phyloP scores from a whole-genome alignment of 1,140 invertebrate species.

The Pseudomyrmex flavicornis region DNA sequence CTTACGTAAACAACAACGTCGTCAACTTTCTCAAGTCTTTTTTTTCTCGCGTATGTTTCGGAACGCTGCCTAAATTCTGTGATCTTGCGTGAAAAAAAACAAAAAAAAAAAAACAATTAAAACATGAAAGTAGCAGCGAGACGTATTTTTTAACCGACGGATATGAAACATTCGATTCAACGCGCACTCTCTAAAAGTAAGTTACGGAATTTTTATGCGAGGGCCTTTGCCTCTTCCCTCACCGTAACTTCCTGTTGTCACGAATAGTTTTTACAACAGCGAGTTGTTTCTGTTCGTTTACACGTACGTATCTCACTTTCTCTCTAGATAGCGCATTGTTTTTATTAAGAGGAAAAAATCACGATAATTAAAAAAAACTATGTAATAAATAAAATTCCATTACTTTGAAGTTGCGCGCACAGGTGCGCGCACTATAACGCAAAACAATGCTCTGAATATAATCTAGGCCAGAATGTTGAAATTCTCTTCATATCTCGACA shows the following conservation, averaged over 20 bases:
- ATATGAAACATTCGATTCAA: too few species aligned
- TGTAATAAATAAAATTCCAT: not conserved
- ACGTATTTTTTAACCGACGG: too few species aligned
- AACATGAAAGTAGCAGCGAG: too few species aligned
- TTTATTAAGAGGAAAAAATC: not conserved
- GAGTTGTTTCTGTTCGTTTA: too few species aligned
- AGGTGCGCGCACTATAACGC: not conserved
- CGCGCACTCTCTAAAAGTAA: too few species aligned
- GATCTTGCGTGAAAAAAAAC: not conserved
- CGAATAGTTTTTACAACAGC: too few species aligned
- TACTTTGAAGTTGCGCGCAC: not conserved
- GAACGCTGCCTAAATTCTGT: constrained; percentile 20
- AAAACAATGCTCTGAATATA: constrained; percentile 10
- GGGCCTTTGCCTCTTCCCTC: too few species aligned
- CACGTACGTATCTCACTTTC: too few species aligned
- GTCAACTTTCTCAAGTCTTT: constrained; percentile 19
- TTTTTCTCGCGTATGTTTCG: constrained; percentile 18
- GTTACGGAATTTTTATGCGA: too few species aligned
- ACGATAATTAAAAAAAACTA: not conserved
- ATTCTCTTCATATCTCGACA: constrained; percentile 30
- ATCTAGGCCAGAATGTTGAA: constrained; percentile 20
- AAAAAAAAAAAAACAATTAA: too few species aligned
- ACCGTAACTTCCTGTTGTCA: too few species aligned
- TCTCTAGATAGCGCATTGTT: too few species aligned
- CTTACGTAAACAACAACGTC: not conserved